A percentile compares a stretch with the other conserved stretches of the same genome.
phyloP scores from a whole-genome alignment of 2,888 invertebrate species.

The Synanthedon formicaeformis region DNA sequence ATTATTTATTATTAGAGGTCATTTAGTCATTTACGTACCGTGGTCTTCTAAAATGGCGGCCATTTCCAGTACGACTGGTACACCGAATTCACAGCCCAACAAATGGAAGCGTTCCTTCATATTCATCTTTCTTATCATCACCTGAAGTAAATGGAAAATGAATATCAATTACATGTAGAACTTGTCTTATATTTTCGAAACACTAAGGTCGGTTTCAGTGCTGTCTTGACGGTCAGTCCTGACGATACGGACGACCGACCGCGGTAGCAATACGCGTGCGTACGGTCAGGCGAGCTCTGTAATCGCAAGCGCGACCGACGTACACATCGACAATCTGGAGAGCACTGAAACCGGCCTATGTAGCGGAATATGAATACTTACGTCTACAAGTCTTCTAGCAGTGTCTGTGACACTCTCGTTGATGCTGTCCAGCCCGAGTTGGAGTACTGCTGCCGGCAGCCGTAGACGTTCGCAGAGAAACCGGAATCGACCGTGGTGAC shows the following conservation, averaged over 20 bases:
- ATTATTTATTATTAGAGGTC: too few relatives aligned
- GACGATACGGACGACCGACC: too few relatives aligned
- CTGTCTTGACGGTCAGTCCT: too few relatives aligned
- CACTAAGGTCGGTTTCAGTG: too few relatives aligned
- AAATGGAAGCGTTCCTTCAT: slow-evolving; percentile 25
- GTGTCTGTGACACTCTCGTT: slow-evolving; percentile 20
- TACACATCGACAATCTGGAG: too few relatives aligned
- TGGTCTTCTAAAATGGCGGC: slow-evolving; percentile 10
- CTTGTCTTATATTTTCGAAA: too few relatives aligned
- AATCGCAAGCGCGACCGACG: too few relatives aligned
- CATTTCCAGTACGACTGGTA: slow-evolving; percentile 31
- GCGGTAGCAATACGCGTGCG: too few relatives aligned
- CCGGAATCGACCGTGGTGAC: slow-evolving; percentile 23
- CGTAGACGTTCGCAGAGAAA: slow-evolving; percentile 28
- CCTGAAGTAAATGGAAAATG: slow-evolving; percentile 13
- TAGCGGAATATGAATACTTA: slow-evolving; percentile 5
- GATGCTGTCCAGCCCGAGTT: slow-evolving; percentile 23
- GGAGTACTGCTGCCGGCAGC: slow-evolving; percentile 28
- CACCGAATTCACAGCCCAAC: slow-evolving; percentile 37
- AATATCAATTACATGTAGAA: background rate
- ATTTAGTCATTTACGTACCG: too few relatives aligned
- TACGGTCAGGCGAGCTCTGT: too few relatives aligned
- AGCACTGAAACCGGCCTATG: too few relatives aligned
- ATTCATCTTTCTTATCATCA: slow-evolving; percentile 18
- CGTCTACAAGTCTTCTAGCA: slow-evolving; percentile 22